Conservation (phyloP, 1,140 invertebrate genomes). For the Drosophila cardini region DNA sequence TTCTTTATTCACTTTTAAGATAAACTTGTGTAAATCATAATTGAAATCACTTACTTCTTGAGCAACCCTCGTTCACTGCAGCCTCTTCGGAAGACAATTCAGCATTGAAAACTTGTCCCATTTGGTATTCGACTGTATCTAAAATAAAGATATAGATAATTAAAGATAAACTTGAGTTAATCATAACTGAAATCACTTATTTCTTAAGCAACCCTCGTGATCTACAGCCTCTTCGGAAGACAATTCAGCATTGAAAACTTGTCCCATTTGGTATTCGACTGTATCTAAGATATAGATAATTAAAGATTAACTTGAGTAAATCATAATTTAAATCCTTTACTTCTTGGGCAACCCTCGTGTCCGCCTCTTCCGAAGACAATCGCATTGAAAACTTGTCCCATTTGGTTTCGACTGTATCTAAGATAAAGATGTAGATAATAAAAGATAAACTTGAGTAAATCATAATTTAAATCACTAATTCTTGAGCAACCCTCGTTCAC, state of each 20-base stretch:
- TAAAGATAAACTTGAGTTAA: too few species aligned
- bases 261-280: slow-evolving; percentile 33
- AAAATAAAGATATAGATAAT: too few species aligned
- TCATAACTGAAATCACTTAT: too few species aligned
- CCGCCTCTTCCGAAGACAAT: not conserved
- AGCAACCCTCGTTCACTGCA: not conserved
- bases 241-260: slow-evolving; percentile 19
- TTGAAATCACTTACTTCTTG: not conserved
- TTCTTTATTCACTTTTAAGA: too few species aligned
- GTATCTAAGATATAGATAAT: too few species aligned
- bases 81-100: not conserved
- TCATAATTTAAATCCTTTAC: too few species aligned
- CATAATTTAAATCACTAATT: too few species aligned
- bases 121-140: slow-evolving; percentile 17
- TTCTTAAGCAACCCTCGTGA: slow-evolving; percentile 5
- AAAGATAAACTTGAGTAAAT: too few species aligned
- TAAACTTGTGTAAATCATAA: too few species aligned
- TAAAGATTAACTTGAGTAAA: too few species aligned
- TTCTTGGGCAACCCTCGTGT: slow-evolving; percentile 6
- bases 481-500: slow-evolving; percentile 7
- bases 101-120: slow-evolving; percentile 32
- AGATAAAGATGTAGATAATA: too few species aligned
- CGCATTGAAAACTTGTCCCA: slow-evolving; percentile 33
- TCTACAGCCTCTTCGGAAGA: not conserved
- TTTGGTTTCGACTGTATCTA: slow-evolving; percentile 21